These are phyloP conservation scores for Muscicapa striata DNA, from an alignment of 2,797 vertebrate genomes.

Conservation along the genomic window DNA sequence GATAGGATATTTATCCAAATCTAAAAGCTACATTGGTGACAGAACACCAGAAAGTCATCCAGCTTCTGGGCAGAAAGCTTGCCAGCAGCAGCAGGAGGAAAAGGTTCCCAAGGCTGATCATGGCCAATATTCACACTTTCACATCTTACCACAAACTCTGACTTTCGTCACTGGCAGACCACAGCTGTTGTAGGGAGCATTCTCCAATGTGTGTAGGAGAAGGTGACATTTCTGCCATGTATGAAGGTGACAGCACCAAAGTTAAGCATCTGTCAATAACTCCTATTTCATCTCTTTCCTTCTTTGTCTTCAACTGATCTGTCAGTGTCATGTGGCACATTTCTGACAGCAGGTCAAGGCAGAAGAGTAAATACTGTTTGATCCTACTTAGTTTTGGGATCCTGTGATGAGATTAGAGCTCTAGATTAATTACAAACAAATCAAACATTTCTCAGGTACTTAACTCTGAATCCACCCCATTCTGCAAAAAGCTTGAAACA, in stretches of 20 bases:
- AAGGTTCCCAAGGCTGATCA: neutral
- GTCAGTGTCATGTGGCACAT: neutral
- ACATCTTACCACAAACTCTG: conserved; percentile 19
- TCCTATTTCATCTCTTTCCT: neutral
- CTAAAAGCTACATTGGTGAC: neutral
- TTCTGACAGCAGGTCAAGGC: neutral
- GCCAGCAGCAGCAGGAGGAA: neutral
- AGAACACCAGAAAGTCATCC: neutral
- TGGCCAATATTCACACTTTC: conserved; percentile 25
- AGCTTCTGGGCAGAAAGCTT: neutral
- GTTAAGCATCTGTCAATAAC: conserved; percentile 17
- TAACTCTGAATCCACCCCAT: neutral
- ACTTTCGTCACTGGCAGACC: neutral
- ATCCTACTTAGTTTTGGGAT: neutral
- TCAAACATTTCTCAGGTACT: neutral
- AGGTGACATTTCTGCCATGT: neutral
- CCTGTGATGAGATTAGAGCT: neutral
- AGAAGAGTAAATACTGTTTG: neutral
- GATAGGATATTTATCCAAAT: neutral
- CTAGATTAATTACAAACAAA: neutral
- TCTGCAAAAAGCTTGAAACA: neutral
- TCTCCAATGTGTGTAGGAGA: neutral
- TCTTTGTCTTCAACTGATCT: neutral
- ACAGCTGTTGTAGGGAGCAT: conserved; percentile 22
- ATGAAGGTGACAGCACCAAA: conserved; percentile 5